Evolutionary conservation across 2,113 vertebrate species (phyloP).

Genomic region (Alouatta palliata): DNA sequence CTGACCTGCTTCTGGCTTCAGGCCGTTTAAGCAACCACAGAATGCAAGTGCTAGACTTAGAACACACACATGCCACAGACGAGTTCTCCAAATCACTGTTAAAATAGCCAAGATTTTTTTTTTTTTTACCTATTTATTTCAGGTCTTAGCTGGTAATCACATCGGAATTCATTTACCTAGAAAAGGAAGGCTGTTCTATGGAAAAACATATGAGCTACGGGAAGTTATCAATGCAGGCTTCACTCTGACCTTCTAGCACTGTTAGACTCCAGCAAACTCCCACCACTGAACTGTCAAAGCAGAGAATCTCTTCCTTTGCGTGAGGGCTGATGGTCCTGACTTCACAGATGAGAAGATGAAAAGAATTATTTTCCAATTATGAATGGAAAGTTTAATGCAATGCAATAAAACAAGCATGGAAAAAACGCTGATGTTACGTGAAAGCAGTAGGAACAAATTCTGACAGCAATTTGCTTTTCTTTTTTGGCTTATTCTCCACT

Average conservation of each 20-base stretch:
- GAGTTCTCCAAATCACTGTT: background rate
- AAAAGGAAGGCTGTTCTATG: background rate
- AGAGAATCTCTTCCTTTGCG: background rate
- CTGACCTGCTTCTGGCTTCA: background rate
- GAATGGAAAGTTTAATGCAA: background rate
- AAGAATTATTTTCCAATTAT: background rate
- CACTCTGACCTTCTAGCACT: background rate
- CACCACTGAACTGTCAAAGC: background rate
- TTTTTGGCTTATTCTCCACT: background rate
- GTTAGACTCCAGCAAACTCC: background rate
- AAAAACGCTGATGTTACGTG: background rate
- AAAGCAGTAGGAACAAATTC: background rate
- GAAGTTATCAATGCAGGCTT: background rate
- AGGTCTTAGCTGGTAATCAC: background rate
- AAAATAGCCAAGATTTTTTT: background rate
- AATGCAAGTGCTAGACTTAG: background rate
- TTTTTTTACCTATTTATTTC: conserved; percentile 14
- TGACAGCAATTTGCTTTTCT: background rate
- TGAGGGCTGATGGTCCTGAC: background rate
- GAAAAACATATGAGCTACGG: background rate
- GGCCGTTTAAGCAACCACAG: background rate
- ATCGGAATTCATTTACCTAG: background rate
- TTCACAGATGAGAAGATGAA: background rate
- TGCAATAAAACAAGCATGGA: background rate
- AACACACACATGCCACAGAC: background rate